A percentile compares a stretch with the other conserved stretches of the same genome.
Conservation (phyloP, 2,888 invertebrate species). For the Heliconius aoede region DNA sequence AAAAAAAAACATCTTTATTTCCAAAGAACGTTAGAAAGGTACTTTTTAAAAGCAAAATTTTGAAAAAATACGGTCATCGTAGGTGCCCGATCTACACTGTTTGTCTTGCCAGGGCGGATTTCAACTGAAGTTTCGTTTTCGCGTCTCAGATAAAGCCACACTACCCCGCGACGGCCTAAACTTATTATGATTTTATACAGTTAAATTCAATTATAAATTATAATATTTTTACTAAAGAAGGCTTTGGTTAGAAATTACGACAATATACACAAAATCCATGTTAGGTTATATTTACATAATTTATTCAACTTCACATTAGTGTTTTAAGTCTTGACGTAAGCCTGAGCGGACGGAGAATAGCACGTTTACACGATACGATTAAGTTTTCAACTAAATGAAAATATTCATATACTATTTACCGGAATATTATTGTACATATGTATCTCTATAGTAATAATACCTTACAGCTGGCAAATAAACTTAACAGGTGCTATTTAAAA, state of each 20-base stretch:
- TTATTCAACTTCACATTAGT: slow-evolving; percentile 49
- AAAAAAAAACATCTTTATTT: no score
- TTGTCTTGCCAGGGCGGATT: no score
- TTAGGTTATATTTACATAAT: slow-evolving; percentile 59
- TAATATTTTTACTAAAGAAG: slow-evolving; percentile 9
- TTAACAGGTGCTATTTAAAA: no score
- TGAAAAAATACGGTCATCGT: no score
- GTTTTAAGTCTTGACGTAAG: slow-evolving; percentile 56
- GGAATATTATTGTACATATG: not conserved
- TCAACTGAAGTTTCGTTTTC: no score
- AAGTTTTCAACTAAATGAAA: not conserved
- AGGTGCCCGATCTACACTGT: no score
- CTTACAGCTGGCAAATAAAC: no score
- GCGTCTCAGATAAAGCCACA: not conserved
- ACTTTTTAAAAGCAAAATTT: no score
- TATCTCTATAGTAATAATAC: no score
- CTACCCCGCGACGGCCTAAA: not conserved
- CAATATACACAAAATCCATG: slow-evolving; percentile 44
- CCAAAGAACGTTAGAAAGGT: no score
- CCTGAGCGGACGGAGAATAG: slow-evolving; percentile 50
- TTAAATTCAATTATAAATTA: slow-evolving; percentile 3
- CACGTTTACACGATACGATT: slow-evolving; percentile 47
- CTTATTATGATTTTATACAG: not conserved
- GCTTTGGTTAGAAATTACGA: slow-evolving; percentile 16
- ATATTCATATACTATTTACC: not conserved